A percentile compares a stretch with the other conserved stretches of the same genome.
Conservation (phyloP, 1,140 invertebrate species). For the Phortica variegata region DNA sequence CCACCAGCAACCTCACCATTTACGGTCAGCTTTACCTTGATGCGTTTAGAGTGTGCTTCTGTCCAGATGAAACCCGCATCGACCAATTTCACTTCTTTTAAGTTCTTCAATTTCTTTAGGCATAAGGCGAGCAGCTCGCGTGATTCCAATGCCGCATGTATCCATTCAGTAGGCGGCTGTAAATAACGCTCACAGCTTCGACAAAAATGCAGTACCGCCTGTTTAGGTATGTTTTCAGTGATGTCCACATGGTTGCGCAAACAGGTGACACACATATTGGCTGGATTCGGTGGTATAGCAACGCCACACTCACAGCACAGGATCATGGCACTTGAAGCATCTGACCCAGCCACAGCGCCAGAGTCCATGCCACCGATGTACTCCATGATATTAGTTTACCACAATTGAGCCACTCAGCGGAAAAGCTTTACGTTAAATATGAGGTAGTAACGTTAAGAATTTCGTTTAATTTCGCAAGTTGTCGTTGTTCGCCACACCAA, state of each 20-base stretch:
- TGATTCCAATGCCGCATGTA: conserved; percentile 86
- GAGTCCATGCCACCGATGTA: too few species aligned
- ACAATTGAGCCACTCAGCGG: too few species aligned
- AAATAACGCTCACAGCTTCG: conserved; percentile 92
- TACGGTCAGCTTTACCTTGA: conserved; percentile 97
- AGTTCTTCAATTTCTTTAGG: conserved; percentile 89
- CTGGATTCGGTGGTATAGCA: conserved; percentile 87
- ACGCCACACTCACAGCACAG: conserved; percentile 79
- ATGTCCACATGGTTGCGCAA: conserved; percentile 90
- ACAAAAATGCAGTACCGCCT: conserved; percentile 86
- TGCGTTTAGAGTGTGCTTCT: conserved; percentile 96
- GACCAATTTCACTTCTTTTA: conserved; percentile 85
- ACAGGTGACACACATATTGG: conserved; percentile 97
- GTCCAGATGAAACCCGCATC: conserved; percentile 99
- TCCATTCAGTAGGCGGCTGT: conserved; percentile 91
- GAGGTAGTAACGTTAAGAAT: too few species aligned
- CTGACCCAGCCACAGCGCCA: conserved; percentile 11
- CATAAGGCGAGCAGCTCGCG: conserved; percentile 90
- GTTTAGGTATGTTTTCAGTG: conserved; percentile 94
- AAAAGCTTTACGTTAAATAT: too few species aligned
- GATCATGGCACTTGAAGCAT: conserved; percentile 23
- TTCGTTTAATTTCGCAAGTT: too few species aligned
- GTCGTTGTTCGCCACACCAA: too few species aligned
- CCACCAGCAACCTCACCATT: conserved; percentile 89
- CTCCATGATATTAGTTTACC: too few species aligned